Percentiles rank a stretch among this genome's conserved stretches.
Conservation (phyloP, 2,888 invertebrate genomes). For the Pachydiplax longipennis region DNA sequence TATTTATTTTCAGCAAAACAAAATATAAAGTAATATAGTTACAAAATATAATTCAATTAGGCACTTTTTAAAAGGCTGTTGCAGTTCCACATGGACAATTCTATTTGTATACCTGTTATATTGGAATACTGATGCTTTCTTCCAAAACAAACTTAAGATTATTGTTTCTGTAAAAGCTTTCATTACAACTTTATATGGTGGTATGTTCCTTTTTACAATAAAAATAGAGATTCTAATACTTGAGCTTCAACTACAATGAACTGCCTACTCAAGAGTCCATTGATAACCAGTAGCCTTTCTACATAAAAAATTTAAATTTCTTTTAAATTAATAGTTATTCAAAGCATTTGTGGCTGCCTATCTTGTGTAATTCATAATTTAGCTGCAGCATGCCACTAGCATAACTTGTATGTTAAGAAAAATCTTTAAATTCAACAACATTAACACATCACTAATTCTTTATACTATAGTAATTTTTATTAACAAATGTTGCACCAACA, state of each 20-base stretch:
- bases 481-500: neutral
- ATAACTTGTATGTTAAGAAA: neutral
- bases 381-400: neutral
- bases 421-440: neutral
- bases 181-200: neutral
- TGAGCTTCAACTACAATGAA: neutral
- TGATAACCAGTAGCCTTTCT: neutral
- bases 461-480: neutral
- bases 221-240: neutral
- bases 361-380: neutral
- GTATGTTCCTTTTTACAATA: neutral
- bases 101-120: no score
- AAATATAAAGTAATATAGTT: neutral
- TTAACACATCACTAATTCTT: neutral
- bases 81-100: no score
- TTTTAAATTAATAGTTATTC: neutral
- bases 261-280: neutral
- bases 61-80: neutral
- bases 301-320: neutral
- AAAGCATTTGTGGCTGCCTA: neutral
- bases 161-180: no score
- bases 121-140: no score
- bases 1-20: neutral
- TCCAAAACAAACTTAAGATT: no score
- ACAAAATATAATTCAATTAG: constrained; percentile 14